Base-by-base conservation (phyloP, 2,888 invertebrate species). In the Tricholauxania praeusta region DNA sequence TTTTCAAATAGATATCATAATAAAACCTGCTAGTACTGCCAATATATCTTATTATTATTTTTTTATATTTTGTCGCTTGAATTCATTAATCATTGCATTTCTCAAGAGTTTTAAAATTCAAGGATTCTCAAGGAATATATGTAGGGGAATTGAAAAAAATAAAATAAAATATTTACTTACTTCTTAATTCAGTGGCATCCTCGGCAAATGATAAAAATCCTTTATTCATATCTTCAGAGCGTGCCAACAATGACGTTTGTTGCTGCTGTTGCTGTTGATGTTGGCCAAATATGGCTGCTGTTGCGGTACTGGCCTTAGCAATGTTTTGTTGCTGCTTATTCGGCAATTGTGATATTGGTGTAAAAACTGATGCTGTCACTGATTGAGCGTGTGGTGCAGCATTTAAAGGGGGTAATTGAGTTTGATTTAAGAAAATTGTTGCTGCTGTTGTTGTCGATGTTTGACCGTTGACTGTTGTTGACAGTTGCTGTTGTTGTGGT, bases 151-250 rank as follows among this genome's bases (percentile, higher is more conserved):
- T 19, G 53, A 32, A 64, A 28, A 22, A 47, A n/a, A 55, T 72
- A 32, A 64, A 72, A 66, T 65, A 72, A 76, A 71, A 39, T 64
- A 22, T 59, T 28, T 86, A 93, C 94, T 93, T 89, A 96, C 96
- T 94, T 89, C 95, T 94, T 86, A 93, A 90, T 83, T 94, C 94
- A 79, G 92, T 90, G 87, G 93, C 93, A 89, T 95, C 93, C 85
- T 94, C 95, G 82, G 93, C 91, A 89, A 95, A 96, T 88, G 93
- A 93, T 85, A 96, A 91, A 90, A 93, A 97, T 88, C 94, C 95
- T 88, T 94, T 94, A 90, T 94, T 96, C 96, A 97, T 97, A 89
- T 96, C 96, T 17, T 19, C 48, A 49, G 15, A 57, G 47, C 92
- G 80, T 95, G 93, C 87, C 93, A 91, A 79, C 76, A 75, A 63